Base-by-base conservation (phyloP, 2,797 vertebrate species). In the Epinephelus coioides region DNA sequence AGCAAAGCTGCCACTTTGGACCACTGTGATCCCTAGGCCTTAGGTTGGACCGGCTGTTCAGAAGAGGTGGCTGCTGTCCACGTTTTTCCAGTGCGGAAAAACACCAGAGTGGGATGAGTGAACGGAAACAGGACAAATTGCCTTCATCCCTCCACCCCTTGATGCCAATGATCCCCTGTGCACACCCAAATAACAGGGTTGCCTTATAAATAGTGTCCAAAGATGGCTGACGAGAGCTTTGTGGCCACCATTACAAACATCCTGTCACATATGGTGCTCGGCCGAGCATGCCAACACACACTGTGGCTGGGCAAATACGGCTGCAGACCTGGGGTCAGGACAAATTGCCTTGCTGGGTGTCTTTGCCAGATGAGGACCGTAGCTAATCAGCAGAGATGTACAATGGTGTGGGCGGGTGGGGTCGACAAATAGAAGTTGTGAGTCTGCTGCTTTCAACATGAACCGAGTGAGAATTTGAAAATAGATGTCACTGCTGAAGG, bases 221-320 rank as follows among this genome's bases (percentile, higher is more conserved):
- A 83, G 83, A 82, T 46, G 78, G 70, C 77, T 73, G 76, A 89
- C 46, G 53, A 80, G 81, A 23, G 76, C 82, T 78, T 76, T 74
- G 83, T 21, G 74, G 73, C 81, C 83, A 70, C 68, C 65, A 57
- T 86, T 75, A 84, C 79, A 82, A 81, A 83, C 87, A 86, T 90
- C 70, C 83, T 87, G 85, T 91, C 91, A 82, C 92, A 95, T 91
- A 94, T 89, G 91, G 88, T 72, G 75, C 86, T 76, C 63, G 6
- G 59, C n/a, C 21, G 2, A 82, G 84, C 63, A 60, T 85, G 92
- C 91, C 93, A 92, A 77, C 83, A 71, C 87, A 84, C 84, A 87
- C 84, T 86, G 89, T 43, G 82, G 86, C 88, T 54, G 86, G 85
- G 88, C 88, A 83, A 92, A 86, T 59, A 81, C 46, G 87, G 86